Evolutionary conservation across 2,888 invertebrate genomes (phyloP), one percentile per base, ranked within the genome.

Genomic region (Sarcophaga rosellei): DNA sequence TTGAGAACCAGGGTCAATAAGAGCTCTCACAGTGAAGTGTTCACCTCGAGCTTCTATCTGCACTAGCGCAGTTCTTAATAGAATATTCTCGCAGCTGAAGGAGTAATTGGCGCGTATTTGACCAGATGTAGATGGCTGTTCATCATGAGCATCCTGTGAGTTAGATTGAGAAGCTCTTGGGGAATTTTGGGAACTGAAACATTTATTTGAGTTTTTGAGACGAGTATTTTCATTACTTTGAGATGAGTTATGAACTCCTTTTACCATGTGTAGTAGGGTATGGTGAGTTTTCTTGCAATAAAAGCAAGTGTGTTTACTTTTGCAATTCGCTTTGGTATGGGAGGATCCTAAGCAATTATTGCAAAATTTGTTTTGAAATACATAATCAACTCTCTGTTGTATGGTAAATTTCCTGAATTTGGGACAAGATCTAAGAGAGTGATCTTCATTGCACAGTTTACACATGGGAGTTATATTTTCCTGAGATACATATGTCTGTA

Each of bases 391-490:
- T 35, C 15, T 53, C 15, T 66, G 35, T 25, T 21, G 15, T 35
- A 53, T 12, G 6, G 57, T 53, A 3, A 66, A 11, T 5, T 12
- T 15, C 10, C 17, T 53, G 17, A 53, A 53, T 53, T 53, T 53
- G 2, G 47, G 47, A 23, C 69, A 53, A 10, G n/a, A 11, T 61
- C 35, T 23, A 10, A 70, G 61, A 1, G 45, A 4, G 17, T 70
- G 78, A 23, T 61, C 21, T n/a, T 69, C 45, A 12, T 69, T 69
- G n/a, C 69, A 69, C 4, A 21, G 1, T 12, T 45, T 45, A 47
- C 69, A 69, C 17, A 15, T 6, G 2, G 20, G 11, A 12, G 11
- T 47, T 47, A 47, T 4, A 20, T 69, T 47, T 21, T 69, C 69
- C 10, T 15, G 21, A 20, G 23, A 69, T 0, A 47, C n/a, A 20